Conservation (phyloP, 1,140 invertebrate genomes). For the Cherax destructor region DNA sequence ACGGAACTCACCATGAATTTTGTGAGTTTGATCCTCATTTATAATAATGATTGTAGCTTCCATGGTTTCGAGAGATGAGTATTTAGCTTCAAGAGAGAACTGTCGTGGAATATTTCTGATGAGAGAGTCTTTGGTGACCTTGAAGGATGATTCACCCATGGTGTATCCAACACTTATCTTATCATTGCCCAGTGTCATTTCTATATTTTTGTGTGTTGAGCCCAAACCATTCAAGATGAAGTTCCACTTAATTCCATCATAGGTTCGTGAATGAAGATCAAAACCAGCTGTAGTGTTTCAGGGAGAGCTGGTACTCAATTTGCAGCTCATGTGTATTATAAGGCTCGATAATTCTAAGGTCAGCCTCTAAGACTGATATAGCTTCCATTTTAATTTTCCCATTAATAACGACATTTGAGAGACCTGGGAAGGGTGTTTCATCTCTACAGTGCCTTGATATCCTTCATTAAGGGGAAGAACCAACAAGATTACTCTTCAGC, state of each 20-base stretch:
- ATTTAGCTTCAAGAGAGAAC: slow-evolving; percentile 19
- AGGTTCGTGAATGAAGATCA: not conserved
- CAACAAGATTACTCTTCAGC: slow-evolving; percentile 38
- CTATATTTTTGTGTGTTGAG: not conserved
- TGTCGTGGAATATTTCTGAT: slow-evolving; percentile 1
- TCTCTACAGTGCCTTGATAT: slow-evolving; percentile 21
- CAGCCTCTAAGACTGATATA: slow-evolving; percentile 10
- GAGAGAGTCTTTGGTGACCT: not conserved
- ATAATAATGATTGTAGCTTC: slow-evolving; percentile 7
- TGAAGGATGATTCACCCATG: slow-evolving; percentile 25
- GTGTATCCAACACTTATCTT: slow-evolving; percentile 15
- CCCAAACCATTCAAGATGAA: not conserved
- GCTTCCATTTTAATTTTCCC: slow-evolving; percentile 40
- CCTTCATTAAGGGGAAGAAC: slow-evolving; percentile 11
- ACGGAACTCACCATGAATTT: slow-evolving; percentile 15
- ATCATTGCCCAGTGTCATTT: slow-evolving; percentile 24
- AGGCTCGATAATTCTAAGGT: slow-evolving; percentile 32
- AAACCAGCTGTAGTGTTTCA: slow-evolving; percentile 1
- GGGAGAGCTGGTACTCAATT: slow-evolving; percentile 12
- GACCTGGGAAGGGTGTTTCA: slow-evolving; percentile 54
- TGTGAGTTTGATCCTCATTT: slow-evolving; percentile 27
- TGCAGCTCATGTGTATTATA: slow-evolving; percentile 25
- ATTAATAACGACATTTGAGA: slow-evolving; percentile 28
- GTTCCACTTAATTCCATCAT: not conserved
- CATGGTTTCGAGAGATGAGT: slow-evolving; percentile 34